Evolutionary conservation across 1,140 invertebrate genomes (phyloP), one percentile per base, ranked within the genome.

Genomic region (Physella acuta): DNA sequence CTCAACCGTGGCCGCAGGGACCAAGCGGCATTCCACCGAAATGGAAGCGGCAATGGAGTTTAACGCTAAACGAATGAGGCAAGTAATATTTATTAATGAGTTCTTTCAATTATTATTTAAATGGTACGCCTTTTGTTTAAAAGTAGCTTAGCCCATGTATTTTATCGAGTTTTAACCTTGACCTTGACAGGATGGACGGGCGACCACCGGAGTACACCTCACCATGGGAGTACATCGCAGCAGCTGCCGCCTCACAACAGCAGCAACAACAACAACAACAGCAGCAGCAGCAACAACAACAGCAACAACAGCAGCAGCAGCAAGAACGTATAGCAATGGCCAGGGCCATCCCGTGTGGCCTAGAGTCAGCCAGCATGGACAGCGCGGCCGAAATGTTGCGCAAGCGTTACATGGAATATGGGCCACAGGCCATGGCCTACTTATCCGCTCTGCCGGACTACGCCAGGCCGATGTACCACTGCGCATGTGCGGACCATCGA

Each of bases 401-500:
- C 16, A 71, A 71, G 58, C 24, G 72, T 4, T 71, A 71, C 63
- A 49, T 66, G 31, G 69, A 71, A 26, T 68, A 68, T 26, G 55
- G 59, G 4, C 53, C 52, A n/a, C 51, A 31, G 34, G 34, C 31
- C 8, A 60, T 44, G 8, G 69, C 60, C 33, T 73, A 73, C 53
- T 55, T 71, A 37, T 62, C 72, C 14, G 51, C 69, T n/a, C 62
- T 71, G 49, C 69, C 70, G n/a, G 72, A 73, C 8, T 71, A 73
- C 51, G 66, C 70, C 61, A 28, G 69, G 37, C 31, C 58, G 31
- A 51, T 70, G 44, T 71, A 71, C 60, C 66, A 61, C 49, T 74
- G 71, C 60, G 55, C 66, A 28, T 74, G 73, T 52, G 62, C 71
- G 11, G 70, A 71, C 37, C 73, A 73, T 60, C 68, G 70, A 37